These are phyloP conservation scores for Drosophila melanocephala DNA, from an alignment of 2,888 invertebrate genomes.

Conservation along the genomic window DNA sequence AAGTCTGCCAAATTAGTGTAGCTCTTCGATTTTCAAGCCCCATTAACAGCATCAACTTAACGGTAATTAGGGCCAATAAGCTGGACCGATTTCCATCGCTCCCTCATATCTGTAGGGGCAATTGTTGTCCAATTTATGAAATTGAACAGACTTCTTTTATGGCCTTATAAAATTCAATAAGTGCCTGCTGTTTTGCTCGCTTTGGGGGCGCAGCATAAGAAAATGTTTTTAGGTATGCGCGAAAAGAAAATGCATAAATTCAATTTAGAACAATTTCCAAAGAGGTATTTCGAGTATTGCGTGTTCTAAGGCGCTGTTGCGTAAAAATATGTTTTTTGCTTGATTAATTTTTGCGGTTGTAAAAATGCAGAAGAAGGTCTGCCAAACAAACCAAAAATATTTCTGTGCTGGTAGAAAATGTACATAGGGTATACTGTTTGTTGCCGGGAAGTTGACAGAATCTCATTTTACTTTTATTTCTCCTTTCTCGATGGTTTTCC, in stretches of 20 bases:
- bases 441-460: neutral
- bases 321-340: slow-evolving; percentile 66
- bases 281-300: slow-evolving; percentile 34
- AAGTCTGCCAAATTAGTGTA: slow-evolving; percentile 43
- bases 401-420: neutral
- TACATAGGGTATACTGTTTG: neutral
- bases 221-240: slow-evolving; percentile 8
- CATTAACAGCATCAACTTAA: slow-evolving; percentile 17
- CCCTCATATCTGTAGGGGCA: slow-evolving; percentile 29
- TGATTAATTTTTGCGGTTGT: slow-evolving; percentile 71
- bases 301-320: slow-evolving; percentile 50
- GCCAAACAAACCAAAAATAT: slow-evolving; percentile 22
- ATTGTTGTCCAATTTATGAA: slow-evolving; percentile 76
- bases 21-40: slow-evolving; percentile 6
- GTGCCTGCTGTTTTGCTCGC: slow-evolving; percentile 31
- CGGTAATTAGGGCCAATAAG: slow-evolving; percentile 53
- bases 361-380: slow-evolving; percentile 31
- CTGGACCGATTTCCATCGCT: slow-evolving; percentile 33
- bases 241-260: slow-evolving; percentile 60
- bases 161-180: slow-evolving; percentile 66
- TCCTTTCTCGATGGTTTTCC: rapidly evolving
- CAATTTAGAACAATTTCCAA: slow-evolving; percentile 58
- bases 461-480: neutral
- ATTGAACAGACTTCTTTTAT: slow-evolving; percentile 69
- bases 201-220: neutral